phyloP scores from a whole-genome alignment of 1,140 invertebrate species.

The Panagrolaimus sp. region DNA sequence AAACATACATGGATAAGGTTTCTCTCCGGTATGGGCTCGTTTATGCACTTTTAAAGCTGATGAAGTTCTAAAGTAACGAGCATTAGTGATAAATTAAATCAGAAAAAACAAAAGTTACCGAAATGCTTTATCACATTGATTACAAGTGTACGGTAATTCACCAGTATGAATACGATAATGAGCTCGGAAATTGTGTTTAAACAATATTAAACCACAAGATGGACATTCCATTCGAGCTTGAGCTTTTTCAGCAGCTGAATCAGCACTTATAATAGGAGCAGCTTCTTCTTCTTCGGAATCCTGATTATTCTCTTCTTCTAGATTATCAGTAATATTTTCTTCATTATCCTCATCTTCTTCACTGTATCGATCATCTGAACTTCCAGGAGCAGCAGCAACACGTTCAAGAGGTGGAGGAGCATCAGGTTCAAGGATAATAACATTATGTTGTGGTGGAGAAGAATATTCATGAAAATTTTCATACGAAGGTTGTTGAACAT shows the following conservation, averaged over 20 bases:
- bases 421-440: too few species aligned
- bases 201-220: slow-evolving; percentile 48
- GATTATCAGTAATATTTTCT: neutral
- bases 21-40: slow-evolving; percentile 80
- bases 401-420: neutral
- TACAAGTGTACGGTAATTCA: slow-evolving; percentile 61
- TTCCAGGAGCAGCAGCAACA: neutral
- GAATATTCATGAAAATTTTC: too few species aligned
- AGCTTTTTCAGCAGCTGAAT: neutral
- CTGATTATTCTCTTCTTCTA: neutral
- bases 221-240: slow-evolving; percentile 50
- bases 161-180: slow-evolving; percentile 60
- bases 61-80: slow-evolving; percentile 43
- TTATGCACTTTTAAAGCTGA: slow-evolving; percentile 52
- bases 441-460: too few species aligned
- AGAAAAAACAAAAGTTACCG: slow-evolving; percentile 29
- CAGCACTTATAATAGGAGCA: too few species aligned
- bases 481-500: too few species aligned
- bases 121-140: slow-evolving; percentile 59
- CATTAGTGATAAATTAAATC: neutral
- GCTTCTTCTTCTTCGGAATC: slow-evolving; percentile 1
- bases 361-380: too few species aligned
- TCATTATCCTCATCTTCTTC: too few species aligned
- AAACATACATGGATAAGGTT: slow-evolving; percentile 89
- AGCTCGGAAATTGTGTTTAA: slow-evolving; percentile 51